Base-by-base conservation (phyloP, 37 sponge, comb jelly and placozoan genomes). In the Petrosia ficiformis region DNA sequence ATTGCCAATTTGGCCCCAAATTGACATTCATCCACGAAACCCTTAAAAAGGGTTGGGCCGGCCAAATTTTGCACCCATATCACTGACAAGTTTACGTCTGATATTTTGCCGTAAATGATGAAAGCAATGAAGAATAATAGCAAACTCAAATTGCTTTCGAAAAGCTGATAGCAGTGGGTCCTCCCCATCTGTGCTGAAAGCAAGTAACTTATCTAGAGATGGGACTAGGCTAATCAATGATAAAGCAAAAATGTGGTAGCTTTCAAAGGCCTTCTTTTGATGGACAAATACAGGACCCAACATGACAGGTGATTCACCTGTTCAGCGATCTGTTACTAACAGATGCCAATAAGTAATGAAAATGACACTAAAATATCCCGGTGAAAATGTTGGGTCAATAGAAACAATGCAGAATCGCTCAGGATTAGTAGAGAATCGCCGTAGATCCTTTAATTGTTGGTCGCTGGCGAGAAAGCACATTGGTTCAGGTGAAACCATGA, bases 291-390 rank as follows among this genome's bases (percentile, higher is more conserved):
- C 4, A 14, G 65, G 65, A 6, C 65, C 65, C 4, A 61, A 10
- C 65, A 61, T 61, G 32, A 61, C 32, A 4, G 11, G 65, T 6
- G 65, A 10, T 34, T 61, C 33, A 61, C 65, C 65, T 33, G 65
- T 61, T 6, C 65, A 34, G 4, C 6, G 10, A 10, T 61, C 65
- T 14, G 65, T 61, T 34, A 61, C 65, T 14, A 61, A 34, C 32
- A 61, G 32, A 34, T 61, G 4, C 29, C 65, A 10, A 34, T 61
- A 61, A 10, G 65, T 61, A 4, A 61, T 61, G 65, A 31, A 61
- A 14, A 34, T 61, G 11, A 61, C 65, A 34, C 65, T 61, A 10
- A 61, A 61, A 34, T 61, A 31, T 10, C 65, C 65, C 10, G 32
- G 11, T 4, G 65, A 4, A 61, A 61, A 61, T 14, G 65, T 61